Evolutionary conservation across 2,113 vertebrate genomes (phyloP).

Genomic region (Australoheros scitulus): DNA sequence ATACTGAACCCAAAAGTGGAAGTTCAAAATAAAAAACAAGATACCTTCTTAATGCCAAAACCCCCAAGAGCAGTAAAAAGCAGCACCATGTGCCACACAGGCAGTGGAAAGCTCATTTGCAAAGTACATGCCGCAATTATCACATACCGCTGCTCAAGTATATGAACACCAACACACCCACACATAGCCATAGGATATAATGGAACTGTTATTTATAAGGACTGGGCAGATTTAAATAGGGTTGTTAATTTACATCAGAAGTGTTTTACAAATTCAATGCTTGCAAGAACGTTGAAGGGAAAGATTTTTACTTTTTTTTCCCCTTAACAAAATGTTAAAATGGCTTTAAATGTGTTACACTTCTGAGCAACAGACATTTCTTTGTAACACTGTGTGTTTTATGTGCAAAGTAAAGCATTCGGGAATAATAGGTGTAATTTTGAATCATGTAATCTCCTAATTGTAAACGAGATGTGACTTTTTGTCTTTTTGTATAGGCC

Average conservation of each 20-base stretch:
- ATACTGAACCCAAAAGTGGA: conserved; percentile 9
- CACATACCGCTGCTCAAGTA: conserved; percentile 30
- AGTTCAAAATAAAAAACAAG: conserved; percentile 11
- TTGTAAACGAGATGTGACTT: not conserved
- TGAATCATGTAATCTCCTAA: not conserved
- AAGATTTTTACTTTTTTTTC: not conserved
- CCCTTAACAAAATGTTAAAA: not conserved
- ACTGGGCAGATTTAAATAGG: conserved; percentile 23
- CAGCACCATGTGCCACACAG: conserved; percentile 22
- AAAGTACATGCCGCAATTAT: conserved; percentile 46
- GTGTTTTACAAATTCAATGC: conserved; percentile 14
- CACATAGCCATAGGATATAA: conserved; percentile 36
- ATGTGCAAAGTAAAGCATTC: not conserved
- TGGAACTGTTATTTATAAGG: conserved; percentile 52
- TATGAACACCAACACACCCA: conserved; percentile 51
- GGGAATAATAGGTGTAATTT: not conserved
- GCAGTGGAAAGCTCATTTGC: conserved; percentile 43
- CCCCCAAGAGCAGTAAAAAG: conserved; percentile 40
- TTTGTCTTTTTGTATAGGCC: not conserved
- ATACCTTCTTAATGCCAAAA: conserved; percentile 17
- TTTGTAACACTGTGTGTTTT: not conserved
- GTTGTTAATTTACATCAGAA: conserved; percentile 34
- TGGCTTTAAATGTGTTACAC: not conserved
- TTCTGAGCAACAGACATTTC: conserved; percentile 1
- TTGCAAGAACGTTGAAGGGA: not conserved